Base-by-base conservation (phyloP, 2,113 vertebrate genomes). In the Rhea americana region DNA sequence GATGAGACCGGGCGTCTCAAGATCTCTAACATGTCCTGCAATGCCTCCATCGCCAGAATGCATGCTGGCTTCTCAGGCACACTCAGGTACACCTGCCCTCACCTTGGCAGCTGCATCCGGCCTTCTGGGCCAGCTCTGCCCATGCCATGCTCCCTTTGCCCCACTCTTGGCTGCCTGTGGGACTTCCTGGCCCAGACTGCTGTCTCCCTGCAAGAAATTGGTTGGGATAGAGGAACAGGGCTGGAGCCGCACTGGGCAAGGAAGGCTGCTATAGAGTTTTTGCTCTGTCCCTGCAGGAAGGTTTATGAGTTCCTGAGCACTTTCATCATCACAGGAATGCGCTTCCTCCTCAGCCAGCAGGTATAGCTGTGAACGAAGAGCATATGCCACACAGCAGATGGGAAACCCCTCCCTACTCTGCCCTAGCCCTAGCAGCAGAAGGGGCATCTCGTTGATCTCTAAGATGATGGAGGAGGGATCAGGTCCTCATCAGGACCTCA, bases 291-390 rank as follows among this genome's bases (percentile, higher is more conserved):
- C 94, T 87, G 24, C 94, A 99, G 99, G 97, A 99, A 95, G 87
- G 97, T 99, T 53, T 99, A 99, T 1, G 97, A 98, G 35, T 97
- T 99, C 83, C 90, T 99, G 63, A 96, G 97, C 35, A 96, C 96
- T 1, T 98, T 99, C 87, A 96, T 99, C 4, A 97, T 98, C 32
- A 98, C 98, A 0, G 99, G 98, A 37, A 98, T 99, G 98, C 98
- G 98, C 47, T 99, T 98, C 92, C 93, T 99, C 53, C 97, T 99
- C 85, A 99, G 99, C 95, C 97, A 98, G 89, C 97, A 98, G 99
- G 99, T 99, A 93, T 2, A 37, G 37, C 65, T 16, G 17, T n/a
- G 8, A 37, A 58, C 0, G 0, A 18, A 51, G 39, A 20, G 16
- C 55, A 19, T 10, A 18, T 21, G 55, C 55, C 28, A 32, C 53